Evolutionary conservation across 2,113 vertebrate genomes (phyloP).

Genomic region (Hyla sarda): DNA sequence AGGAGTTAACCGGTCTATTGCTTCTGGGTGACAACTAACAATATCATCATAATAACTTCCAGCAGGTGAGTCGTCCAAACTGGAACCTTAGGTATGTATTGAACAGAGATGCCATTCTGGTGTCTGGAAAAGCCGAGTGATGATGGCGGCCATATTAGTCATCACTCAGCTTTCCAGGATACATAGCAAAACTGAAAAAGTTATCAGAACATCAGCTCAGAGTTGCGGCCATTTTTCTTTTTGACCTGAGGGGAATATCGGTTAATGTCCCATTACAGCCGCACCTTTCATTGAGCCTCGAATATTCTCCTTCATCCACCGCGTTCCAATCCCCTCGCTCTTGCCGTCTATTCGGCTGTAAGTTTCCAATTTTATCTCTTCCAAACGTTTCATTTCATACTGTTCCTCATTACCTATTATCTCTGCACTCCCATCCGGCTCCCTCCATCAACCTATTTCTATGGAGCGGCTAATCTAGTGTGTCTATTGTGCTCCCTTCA

Average conservation of each 20-base stretch:
- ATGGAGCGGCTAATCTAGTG: constrained; percentile 15
- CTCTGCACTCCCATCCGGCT: constrained; percentile 6
- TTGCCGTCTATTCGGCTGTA: neutral
- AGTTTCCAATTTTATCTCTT: constrained; percentile 12
- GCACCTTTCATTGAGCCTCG: neutral
- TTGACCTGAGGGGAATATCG: neutral
- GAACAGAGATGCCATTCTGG: too few relatives aligned
- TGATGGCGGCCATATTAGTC: neutral
- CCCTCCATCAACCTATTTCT: constrained; percentile 8
- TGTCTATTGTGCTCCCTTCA: constrained; percentile 23
- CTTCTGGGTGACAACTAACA: too few relatives aligned
- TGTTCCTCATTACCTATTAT: constrained; percentile 38
- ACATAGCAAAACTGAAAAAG: neutral
- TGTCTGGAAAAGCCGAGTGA: too few relatives aligned
- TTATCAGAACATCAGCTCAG: neutral
- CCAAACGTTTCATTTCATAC: neutral
- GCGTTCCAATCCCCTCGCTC: neutral
- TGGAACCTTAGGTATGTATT: too few relatives aligned
- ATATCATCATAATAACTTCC: too few relatives aligned
- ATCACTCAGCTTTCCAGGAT: neutral
- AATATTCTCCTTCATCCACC: neutral
- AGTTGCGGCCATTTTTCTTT: neutral
- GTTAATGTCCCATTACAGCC: neutral
- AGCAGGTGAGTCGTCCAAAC: too few relatives aligned
- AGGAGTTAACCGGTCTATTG: too few relatives aligned